Evolutionary conservation across 2,113 vertebrate species (phyloP).

Genomic region (Lepus europaeus): DNA sequence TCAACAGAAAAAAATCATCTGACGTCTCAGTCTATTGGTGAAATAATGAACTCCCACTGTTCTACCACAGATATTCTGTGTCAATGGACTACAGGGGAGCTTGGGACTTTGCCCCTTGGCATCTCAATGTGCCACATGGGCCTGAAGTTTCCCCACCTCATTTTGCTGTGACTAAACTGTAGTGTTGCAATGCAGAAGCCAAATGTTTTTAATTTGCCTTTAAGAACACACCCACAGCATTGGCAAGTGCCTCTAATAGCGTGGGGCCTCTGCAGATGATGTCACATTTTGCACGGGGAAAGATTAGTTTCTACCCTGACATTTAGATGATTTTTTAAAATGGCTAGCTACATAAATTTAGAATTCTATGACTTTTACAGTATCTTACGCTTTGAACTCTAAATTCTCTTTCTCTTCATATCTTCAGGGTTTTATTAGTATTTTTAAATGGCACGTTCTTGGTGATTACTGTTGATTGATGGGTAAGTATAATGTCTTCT

Average conservation of each 20-base stretch:
- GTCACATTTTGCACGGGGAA: constrained; percentile 30
- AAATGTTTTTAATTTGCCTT: constrained; percentile 56
- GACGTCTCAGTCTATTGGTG: neutral
- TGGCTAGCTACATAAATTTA: constrained; percentile 45
- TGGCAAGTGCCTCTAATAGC: neutral
- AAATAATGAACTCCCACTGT: constrained; percentile 51
- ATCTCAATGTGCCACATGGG: neutral
- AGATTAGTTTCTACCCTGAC: constrained; percentile 52
- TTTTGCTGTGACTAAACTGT: neutral
- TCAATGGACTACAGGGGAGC: neutral
- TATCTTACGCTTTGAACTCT: neutral
- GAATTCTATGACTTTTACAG: neutral
- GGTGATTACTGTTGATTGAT: neutral
- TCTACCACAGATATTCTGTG: constrained; percentile 57
- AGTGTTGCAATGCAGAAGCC: neutral
- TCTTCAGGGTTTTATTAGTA: neutral
- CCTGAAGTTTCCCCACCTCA: constrained; percentile 26
- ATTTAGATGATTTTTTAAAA: constrained; percentile 58
- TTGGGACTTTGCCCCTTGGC: constrained; percentile 40
- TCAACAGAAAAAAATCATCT: neutral
- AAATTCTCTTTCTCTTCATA: constrained; percentile 49
- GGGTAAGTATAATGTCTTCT: neutral
- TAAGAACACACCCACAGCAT: constrained; percentile 44
- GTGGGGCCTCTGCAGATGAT: constrained; percentile 17
- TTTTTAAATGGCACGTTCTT: neutral